These are phyloP conservation scores for Drosophila oshimai DNA, from an alignment of 1,140 invertebrate species.

Conservation along the genomic window DNA sequence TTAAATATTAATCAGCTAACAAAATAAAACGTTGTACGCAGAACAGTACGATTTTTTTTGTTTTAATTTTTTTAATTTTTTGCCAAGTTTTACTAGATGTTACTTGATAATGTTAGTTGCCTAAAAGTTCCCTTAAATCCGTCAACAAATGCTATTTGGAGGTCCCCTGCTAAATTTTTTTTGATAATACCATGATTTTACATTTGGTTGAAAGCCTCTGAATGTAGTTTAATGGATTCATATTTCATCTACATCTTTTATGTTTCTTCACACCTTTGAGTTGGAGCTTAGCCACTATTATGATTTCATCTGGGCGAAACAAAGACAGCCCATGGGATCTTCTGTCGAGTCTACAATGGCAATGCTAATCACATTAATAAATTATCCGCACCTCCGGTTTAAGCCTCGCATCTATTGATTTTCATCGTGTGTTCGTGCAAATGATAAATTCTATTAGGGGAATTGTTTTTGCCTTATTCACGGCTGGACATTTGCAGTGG, in stretches of 20 bases:
- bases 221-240: conserved; percentile 10
- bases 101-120: no score
- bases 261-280: conserved; percentile 36
- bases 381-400: conserved; percentile 67
- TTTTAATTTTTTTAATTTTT: no score
- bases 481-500: conserved; percentile 36
- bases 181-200: neutral
- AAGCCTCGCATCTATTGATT: conserved; percentile 37
- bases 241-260: neutral
- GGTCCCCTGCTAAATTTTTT: neutral
- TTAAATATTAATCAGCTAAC: neutral
- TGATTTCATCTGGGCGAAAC: conserved; percentile 31
- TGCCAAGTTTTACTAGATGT: no score
- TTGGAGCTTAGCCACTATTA: conserved; percentile 8
- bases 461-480: conserved; percentile 33
- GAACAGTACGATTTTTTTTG: no score
- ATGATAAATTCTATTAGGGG: conserved; percentile 57
- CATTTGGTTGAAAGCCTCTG: neutral
- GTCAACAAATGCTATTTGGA: neutral
- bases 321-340: conserved; percentile 25
- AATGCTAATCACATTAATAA: conserved; percentile 72
- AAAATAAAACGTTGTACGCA: no score
- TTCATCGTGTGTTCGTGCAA: conserved; percentile 44
- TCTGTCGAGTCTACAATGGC: conserved; percentile 37
- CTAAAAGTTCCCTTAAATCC: no score